These are phyloP conservation scores for Diachasma alloeum DNA, from an alignment of 1,140 invertebrate species.

Conservation along the genomic window DNA sequence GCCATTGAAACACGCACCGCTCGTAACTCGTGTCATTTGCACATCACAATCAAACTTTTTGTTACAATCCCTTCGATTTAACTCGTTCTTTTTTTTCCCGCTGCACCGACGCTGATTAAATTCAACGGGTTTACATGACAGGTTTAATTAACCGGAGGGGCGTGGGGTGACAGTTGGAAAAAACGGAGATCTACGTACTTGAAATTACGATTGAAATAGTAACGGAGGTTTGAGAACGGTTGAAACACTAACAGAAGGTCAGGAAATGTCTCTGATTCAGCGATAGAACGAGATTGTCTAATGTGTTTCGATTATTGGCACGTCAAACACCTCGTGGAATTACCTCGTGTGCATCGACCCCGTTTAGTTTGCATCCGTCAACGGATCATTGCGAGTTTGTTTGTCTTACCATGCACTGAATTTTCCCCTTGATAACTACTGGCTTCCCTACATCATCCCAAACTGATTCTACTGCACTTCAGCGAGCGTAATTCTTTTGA, in stretches of 20 bases:
- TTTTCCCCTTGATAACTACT: not conserved
- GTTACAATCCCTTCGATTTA: not conserved
- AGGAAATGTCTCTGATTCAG: slow-evolving; percentile 6
- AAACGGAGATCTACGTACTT: not conserved
- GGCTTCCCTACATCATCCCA: too few relatives aligned
- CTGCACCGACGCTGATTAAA: not conserved
- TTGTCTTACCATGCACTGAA: not conserved
- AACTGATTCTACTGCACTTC: too few relatives aligned
- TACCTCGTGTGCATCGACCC: not conserved
- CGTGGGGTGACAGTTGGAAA: not conserved
- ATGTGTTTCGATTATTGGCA: too few relatives aligned
- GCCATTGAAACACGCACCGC: slow-evolving; percentile 23
- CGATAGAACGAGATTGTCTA: not conserved
- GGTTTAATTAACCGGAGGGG: not conserved
- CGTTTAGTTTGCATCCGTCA: too few relatives aligned
- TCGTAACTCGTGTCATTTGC: slow-evolving; percentile 20
- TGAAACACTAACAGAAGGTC: not conserved
- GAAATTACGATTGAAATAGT: not conserved
- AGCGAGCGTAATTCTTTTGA: too few relatives aligned
- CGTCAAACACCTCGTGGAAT: too few relatives aligned
- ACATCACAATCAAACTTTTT: slow-evolving; percentile 11
- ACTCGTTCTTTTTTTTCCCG: not conserved
- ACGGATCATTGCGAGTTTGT: not conserved
- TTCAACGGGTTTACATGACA: not conserved
- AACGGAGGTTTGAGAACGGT: not conserved